Base-by-base conservation (phyloP, 2,113 vertebrate species). In the Dinomys branickii region DNA sequence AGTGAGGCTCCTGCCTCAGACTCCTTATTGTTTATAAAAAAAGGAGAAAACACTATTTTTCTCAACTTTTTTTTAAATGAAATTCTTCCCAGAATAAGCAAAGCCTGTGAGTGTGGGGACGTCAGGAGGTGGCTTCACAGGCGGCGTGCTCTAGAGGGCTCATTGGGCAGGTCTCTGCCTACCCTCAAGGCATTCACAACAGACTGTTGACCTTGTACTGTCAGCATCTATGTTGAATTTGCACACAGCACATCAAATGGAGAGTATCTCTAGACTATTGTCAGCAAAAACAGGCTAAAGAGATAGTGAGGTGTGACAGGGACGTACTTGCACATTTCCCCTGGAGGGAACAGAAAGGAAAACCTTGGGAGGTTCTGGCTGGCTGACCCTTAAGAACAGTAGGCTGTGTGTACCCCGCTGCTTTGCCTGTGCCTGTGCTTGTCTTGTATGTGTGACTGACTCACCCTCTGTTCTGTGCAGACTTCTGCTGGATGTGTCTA, bases 401-500 rank as follows among this genome's bases (percentile, higher is more conserved):
- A 71, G 19, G 61, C 8, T 83, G 20, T 84, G 35, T 78, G 12
- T 63, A 6, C 50, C 24, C 67, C 10, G 4, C 58, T 77, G 33
- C 41, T 71, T 78, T 73, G 11, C 67, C 83, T 71, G 0, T 59
- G 63, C n/a, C 14, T 26, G 52, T 30, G 6, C 4, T 92, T 78
- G 38, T 28, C 63, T 80, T 63, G 3, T n/a, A 16, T 16, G 33
- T 73, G 2, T 97, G 58, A 92, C 69, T 95, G 44, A 96, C 85
- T 84, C 0, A 1, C 19, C 94, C 84, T 96, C 95, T 98, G 54
- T 98, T 97, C 95, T 97, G 71, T 92, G 63, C 98, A 99, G 99
- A 99, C 98, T 99, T 99, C 99, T 99, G 99, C 99, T 99, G 99
- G 99, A 99, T 99, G 99, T 99, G 99, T 99, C 99, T 99, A 94